Evolutionary conservation across 1,140 invertebrate species (phyloP), one percentile per base, ranked within the genome.

Genomic region (Drosophila ohnishii): DNA sequence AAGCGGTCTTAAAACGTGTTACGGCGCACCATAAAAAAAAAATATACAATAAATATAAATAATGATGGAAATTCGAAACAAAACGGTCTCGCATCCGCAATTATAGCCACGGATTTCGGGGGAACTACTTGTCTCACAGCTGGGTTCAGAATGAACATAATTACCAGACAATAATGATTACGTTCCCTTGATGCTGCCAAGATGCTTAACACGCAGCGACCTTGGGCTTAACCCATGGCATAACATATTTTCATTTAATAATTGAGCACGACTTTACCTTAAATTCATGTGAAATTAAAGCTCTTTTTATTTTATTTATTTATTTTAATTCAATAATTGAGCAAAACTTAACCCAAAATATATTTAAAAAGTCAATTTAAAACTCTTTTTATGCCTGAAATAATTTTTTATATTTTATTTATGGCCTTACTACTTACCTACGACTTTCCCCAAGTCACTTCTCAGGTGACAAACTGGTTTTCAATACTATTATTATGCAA

Each of bases 31-130:
- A 45, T 16, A 19, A 1, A 19, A 19, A 65, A 59, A 59, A 30
- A 28, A 39, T 14, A 44, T 32, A 40, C 35, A 34, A 61, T 25
- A 7, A 42, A 42, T 42, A 42, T 42, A 40, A 35, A 55, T 42
- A 60, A 61, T 42, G 61, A 64, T 64, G 56, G 56, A 64, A 44
- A 64, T 66, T 66, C 47, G n/a, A 32, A 28, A 53, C 32, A 39
- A 69, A 55, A n/a, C 47, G 45, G n/a, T 45, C 25, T 42, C 28
- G 56, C 61, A 64, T 64, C 61, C 61, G 63, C 65, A 69, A 69
- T 69, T 55, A 69, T 55, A 37, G 30, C 2, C 40, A 4, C 39
- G 2, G 14, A 39, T 42, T n/a, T n/a, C 6, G 37, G 61, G 57
- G 65, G 35, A 51, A 51, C 25, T 67, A 66, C 65, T 69, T 66